Percentiles rank a stretch among this genome's conserved stretches.
Evolutionary conservation across 2,113 vertebrate genomes (phyloP).

Genomic region (Bujurquina vittata): DNA sequence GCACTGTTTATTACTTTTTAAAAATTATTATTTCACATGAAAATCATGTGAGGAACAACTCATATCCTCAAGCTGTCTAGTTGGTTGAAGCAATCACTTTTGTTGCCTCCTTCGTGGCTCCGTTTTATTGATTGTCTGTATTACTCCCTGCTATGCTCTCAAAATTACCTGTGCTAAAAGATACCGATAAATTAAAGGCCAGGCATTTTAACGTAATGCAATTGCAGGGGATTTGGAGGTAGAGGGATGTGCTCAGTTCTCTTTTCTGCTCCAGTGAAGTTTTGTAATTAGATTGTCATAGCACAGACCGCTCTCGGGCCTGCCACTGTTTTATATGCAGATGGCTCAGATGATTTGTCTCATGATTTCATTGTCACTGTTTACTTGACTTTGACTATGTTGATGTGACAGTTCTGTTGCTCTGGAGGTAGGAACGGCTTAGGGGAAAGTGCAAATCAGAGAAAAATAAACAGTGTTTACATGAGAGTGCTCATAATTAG

Average conservation of each 20-base stretch:
- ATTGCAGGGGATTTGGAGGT: constrained; percentile 21
- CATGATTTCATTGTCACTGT: constrained; percentile 67
- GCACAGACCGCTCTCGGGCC: constrained; percentile 59
- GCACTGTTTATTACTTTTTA: constrained; percentile 8
- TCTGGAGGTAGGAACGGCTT: constrained; percentile 66
- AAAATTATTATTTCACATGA: neutral
- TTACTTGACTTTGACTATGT: constrained; percentile 69
- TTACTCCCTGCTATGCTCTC: constrained; percentile 54
- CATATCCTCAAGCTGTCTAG: constrained; percentile 47
- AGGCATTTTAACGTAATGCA: constrained; percentile 50
- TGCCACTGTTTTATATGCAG: constrained; percentile 67
- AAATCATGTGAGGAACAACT: constrained; percentile 41
- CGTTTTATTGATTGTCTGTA: constrained; percentile 57
- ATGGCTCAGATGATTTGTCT: constrained; percentile 71
- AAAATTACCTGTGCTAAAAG: constrained; percentile 52
- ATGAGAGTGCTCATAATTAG: constrained; percentile 67
- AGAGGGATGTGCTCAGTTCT: constrained; percentile 4
- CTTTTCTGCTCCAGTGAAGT: constrained; percentile 59
- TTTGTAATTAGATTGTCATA: constrained; percentile 72
- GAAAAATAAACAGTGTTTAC: constrained; percentile 63
- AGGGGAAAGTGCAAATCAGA: constrained; percentile 52
- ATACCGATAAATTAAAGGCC: constrained; percentile 55
- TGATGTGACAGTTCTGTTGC: constrained; percentile 60
- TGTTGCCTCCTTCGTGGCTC: constrained; percentile 51
- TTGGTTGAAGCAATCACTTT: constrained; percentile 50